Evolutionary conservation across 1,140 invertebrate species (phyloP).

Genomic region (Venustaconcha ellipsiformis): DNA sequence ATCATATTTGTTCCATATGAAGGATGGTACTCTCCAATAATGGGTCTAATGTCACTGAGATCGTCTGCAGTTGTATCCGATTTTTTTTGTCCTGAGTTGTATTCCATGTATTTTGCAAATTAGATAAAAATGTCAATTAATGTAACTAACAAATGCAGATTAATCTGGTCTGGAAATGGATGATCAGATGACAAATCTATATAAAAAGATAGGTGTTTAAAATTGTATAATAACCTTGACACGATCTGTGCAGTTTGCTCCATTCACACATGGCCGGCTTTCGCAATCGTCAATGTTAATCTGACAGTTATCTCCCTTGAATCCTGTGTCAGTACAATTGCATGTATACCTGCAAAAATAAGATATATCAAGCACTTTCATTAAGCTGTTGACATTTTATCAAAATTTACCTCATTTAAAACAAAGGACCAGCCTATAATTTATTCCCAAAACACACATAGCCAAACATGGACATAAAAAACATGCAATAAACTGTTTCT

Average conservation of each 20-base stretch:
- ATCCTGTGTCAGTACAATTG: slow-evolving; percentile 84
- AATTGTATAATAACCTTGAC: slow-evolving; percentile 58
- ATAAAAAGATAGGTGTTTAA: neutral
- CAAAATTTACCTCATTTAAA: too few relatives aligned
- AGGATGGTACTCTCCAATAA: too few relatives aligned
- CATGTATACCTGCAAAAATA: slow-evolving; percentile 71
- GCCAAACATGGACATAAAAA: neutral
- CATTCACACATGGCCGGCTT: slow-evolving; percentile 59
- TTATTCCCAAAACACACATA: neutral
- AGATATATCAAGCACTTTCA: neutral
- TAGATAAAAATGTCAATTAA: too few relatives aligned
- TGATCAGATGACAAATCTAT: slow-evolving; percentile 5
- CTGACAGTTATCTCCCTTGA: slow-evolving; percentile 84
- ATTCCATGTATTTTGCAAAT: neutral
- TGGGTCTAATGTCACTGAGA: too few relatives aligned
- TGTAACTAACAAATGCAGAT: too few relatives aligned
- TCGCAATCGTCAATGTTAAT: slow-evolving; percentile 91
- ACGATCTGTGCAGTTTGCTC: slow-evolving; percentile 72
- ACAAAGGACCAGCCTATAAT: too few relatives aligned
- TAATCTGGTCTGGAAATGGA: too few relatives aligned
- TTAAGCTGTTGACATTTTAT: too few relatives aligned
- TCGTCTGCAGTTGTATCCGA: neutral
- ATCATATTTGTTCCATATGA: neutral
- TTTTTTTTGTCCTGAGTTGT: too few relatives aligned
- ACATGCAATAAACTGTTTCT: neutral